Evolutionary conservation across 2,888 invertebrate genomes (phyloP), one percentile per base, ranked within the genome.

Genomic region (Teleogryllus oceanicus): DNA sequence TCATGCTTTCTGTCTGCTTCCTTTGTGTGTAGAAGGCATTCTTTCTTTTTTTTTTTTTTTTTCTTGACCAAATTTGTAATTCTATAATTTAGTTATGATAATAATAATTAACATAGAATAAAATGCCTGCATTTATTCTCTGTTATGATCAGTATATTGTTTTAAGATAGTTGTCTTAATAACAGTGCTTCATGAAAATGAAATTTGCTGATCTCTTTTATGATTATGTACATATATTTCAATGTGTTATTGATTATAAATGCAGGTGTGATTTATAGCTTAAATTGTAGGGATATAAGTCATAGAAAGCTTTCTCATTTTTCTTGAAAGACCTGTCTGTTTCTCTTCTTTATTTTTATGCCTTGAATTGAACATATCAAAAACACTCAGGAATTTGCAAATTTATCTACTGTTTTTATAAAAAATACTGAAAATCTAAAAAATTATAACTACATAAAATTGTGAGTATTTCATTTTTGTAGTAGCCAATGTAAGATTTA

Each of bases 1-100:
- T 62, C 62, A 62, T 62, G 62, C 62, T 62, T 62, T 62, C 62
- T 62, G 62, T 62, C 62, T 62, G 62, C 62, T 62, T 62, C 62
- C 62, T 62, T 62, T 62, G 62, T 62, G 62, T 62, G 62, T 62
- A 62, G 62, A 62, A 62, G 62, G 13, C 13, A 62, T 62, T 62
- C 62, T 62, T 13, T 62, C 62, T n/a, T 62, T 16, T 62, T n/a
- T n/a, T 62, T 62, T n/a, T 62, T 16, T 62, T n/a, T n/a, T 62
- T 62, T 62, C 62, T 62, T 62, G 13, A 62, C 62, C 62, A 62
- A 62, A 13, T 37, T 37, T 37, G 37, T 37, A 37, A 37, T 62
- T 62, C 62, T 62, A 37, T 37, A 37, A 37, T 62, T 62, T n/a
- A 18, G 62, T 12, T 16, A n/a, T 12, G 13, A 18, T 62, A 62